Evolutionary conservation across 2,113 vertebrate species (phyloP).

Genomic region (Gymnorhina tibicen): DNA sequence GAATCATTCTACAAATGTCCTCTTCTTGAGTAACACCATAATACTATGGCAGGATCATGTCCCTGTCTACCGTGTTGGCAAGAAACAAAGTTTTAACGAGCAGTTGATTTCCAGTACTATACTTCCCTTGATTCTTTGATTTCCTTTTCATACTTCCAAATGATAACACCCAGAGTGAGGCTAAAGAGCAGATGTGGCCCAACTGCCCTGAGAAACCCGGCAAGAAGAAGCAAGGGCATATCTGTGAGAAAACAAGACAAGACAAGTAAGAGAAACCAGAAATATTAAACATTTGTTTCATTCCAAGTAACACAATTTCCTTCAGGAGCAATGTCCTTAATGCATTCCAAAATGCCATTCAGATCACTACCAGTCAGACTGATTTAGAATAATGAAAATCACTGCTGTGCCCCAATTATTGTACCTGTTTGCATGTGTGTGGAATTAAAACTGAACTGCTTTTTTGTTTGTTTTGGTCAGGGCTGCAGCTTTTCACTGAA

Average conservation of each 20-base stretch:
- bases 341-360: background rate
- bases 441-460: background rate
- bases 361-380: background rate
- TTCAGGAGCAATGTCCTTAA: background rate
- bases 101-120: background rate
- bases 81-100: background rate
- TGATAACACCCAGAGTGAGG: background rate
- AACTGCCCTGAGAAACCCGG: background rate
- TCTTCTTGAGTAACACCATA: background rate
- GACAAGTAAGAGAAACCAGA: background rate
- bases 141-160: background rate
- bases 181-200: background rate
- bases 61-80: background rate
- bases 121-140: background rate
- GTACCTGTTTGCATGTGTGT: background rate
- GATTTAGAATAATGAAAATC: background rate
- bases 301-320: background rate
- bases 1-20: background rate
- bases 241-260: background rate
- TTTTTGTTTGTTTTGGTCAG: background rate
- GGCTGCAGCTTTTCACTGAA: background rate
- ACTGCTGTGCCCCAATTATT: background rate
- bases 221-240: background rate
- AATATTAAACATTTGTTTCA: background rate
- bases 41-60: background rate